A percentile compares a stretch with the other conserved stretches of the same genome.
Conservation (phyloP, 1,140 invertebrate species). For the Trichonephila inaurata region DNA sequence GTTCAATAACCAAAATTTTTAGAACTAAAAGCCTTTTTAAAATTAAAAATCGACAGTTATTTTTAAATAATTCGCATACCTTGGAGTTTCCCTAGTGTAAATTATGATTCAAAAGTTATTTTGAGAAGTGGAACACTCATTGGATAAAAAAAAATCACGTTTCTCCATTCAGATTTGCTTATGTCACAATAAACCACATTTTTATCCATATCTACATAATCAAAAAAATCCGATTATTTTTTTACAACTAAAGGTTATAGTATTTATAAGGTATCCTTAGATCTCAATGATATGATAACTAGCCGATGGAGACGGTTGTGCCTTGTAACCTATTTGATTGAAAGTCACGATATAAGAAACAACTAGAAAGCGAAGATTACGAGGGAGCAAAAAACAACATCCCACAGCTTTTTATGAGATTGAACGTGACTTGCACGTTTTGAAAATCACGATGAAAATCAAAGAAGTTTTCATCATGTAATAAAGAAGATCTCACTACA, state of each 20-base stretch:
- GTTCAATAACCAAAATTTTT: too few relatives aligned
- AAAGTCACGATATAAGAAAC: conserved; percentile 24
- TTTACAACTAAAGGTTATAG: background rate
- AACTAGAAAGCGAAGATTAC: background rate
- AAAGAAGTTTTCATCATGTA: conserved; percentile 9
- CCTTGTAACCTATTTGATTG: conserved; percentile 26
- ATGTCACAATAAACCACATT: conserved; percentile 8
- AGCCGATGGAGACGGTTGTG: background rate
- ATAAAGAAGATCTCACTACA: conserved; percentile 28
- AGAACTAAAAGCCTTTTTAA: too few relatives aligned
- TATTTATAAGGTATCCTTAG: conserved; percentile 4
- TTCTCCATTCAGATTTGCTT: background rate
- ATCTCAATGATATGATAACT: background rate
- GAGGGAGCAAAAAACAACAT: conserved; percentile 20
- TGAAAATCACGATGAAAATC: conserved; percentile 38
- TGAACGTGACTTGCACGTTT: conserved; percentile 21
- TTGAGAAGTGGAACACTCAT: background rate
- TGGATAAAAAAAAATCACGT: background rate
- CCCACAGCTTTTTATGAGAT: background rate
- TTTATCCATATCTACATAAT: background rate
- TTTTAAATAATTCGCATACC: background rate
- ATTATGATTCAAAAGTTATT: background rate
- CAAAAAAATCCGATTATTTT: background rate
- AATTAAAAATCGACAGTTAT: background rate
- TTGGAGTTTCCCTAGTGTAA: background rate